Percentiles rank a stretch among this genome's conserved stretches.
Evolutionary conservation across 1,140 invertebrate species (phyloP).

Genomic region (Drusus annulatus): DNA sequence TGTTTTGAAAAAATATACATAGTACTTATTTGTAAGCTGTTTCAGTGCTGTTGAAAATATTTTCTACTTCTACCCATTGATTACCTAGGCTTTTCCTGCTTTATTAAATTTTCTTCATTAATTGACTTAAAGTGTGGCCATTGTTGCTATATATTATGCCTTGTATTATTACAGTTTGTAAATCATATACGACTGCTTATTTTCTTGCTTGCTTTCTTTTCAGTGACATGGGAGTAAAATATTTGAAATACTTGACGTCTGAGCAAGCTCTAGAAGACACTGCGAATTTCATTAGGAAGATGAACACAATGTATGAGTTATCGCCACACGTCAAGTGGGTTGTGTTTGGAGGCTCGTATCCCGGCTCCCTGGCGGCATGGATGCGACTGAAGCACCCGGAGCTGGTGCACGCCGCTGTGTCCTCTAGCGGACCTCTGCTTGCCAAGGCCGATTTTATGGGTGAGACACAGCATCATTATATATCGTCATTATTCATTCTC

Average conservation of each 20-base stretch:
- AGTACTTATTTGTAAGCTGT: no score
- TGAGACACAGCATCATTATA: conserved; percentile 61
- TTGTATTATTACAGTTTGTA: no score
- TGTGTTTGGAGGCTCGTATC: conserved; percentile 94
- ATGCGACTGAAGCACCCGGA: conserved; percentile 91
- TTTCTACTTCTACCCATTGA: no score
- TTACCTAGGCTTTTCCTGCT: no score
- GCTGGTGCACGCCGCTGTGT: conserved; percentile 87
- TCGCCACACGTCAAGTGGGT: conserved; percentile 85
- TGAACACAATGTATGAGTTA: conserved; percentile 78
- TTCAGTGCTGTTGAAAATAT: no score
- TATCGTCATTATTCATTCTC: no score
- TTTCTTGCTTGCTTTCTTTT: no score
- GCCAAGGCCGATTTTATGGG: conserved; percentile 88
- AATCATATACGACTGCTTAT: no score
- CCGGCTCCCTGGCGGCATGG: conserved; percentile 93
- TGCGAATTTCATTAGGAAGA: conserved; percentile 83
- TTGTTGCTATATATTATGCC: no score
- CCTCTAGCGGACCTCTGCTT: conserved; percentile 89
- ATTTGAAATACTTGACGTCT: conserved; percentile 85
- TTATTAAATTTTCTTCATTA: no score
- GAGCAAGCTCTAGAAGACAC: conserved; percentile 92
- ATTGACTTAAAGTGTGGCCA: no score
- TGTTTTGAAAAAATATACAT: no score
- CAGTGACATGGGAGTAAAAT: conserved; percentile 84